phyloP scores from a whole-genome alignment of 1,140 invertebrate species.

The Drosophila miranda region DNA sequence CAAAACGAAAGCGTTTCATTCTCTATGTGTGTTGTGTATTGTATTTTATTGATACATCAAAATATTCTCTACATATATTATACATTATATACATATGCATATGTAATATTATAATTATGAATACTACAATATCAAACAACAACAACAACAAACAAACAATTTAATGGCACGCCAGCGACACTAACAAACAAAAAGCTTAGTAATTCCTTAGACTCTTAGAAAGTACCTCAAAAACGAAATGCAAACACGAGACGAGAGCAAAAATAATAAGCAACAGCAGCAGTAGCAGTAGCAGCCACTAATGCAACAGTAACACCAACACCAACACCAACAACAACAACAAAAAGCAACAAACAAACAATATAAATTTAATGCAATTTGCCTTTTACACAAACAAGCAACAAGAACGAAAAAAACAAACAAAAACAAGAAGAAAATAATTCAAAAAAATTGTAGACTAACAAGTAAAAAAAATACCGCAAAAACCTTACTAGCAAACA shows the following conservation, averaged over 20 bases:
- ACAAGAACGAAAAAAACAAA: slow-evolving; percentile 35
- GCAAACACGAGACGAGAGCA: slow-evolving; percentile 6
- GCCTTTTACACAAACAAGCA: slow-evolving; percentile 61
- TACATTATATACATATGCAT: slow-evolving; percentile 47
- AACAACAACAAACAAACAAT: slow-evolving; percentile 15
- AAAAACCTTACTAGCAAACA: slow-evolving; percentile 77
- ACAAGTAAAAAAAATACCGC: slow-evolving; percentile 63
- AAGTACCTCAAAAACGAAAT: slow-evolving; percentile 62
- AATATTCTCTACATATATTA: slow-evolving; percentile 47
- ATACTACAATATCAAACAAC: slow-evolving; percentile 38
- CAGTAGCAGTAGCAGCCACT: slow-evolving; percentile 21
- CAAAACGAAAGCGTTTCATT: slow-evolving; percentile 70
- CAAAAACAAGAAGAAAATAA: slow-evolving; percentile 8
- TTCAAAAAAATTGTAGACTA: slow-evolving; percentile 36
- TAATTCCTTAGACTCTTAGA: slow-evolving; percentile 68
- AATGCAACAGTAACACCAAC: slow-evolving; percentile 25
- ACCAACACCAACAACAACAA: slow-evolving; percentile 37
- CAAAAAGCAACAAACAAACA: slow-evolving; percentile 15
- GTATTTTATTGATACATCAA: slow-evolving; percentile 67
- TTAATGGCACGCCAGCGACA: slow-evolving; percentile 20
- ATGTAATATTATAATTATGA: slow-evolving; percentile 54
- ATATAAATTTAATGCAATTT: slow-evolving; percentile 66
- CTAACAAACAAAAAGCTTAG: slow-evolving; percentile 52
- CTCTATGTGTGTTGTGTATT: slow-evolving; percentile 67
- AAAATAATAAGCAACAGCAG: slow-evolving; percentile 17